phyloP scores from a whole-genome alignment of 2,797 vertebrate genomes.

The Zenarchopterus dispar region DNA sequence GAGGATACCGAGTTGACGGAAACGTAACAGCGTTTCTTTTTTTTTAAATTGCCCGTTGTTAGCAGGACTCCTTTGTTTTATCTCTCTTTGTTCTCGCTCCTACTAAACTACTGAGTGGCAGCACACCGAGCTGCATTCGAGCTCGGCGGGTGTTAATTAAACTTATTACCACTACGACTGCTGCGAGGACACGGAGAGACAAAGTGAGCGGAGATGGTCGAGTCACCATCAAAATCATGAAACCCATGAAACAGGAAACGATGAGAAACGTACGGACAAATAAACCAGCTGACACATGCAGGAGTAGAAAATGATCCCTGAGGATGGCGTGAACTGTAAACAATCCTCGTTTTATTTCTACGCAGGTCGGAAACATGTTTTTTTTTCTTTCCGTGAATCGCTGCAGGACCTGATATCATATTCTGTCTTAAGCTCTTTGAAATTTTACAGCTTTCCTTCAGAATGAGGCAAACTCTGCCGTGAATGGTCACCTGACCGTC shows the following conservation, averaged over 20 bases:
- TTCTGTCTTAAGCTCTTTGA: no score
- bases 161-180: conserved; percentile 33
- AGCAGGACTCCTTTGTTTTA: conserved; percentile 12
- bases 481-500: background rate
- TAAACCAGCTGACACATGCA: conserved; percentile 13
- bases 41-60: conserved; percentile 19
- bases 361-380: background rate
- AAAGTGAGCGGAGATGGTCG: conserved; percentile 20
- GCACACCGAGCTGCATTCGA: conserved; percentile 25
- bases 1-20: no score
- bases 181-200: conserved; percentile 41
- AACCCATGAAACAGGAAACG: background rate
- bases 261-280: conserved; percentile 10
- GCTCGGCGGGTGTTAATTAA: conserved; percentile 58
- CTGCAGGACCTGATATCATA: background rate
- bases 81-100: conserved; percentile 6
- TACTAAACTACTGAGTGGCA: background rate
- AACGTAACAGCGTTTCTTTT: no score
- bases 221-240: conserved; percentile 23
- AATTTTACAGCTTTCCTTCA: no score
- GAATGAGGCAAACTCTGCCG: background rate
- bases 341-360: no score
- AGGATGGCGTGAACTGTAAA: no score
- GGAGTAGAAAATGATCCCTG: background rate
- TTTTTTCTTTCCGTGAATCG: background rate